Conservation (phyloP, 2,888 invertebrate genomes). For the Cosmopolites sordidus region DNA sequence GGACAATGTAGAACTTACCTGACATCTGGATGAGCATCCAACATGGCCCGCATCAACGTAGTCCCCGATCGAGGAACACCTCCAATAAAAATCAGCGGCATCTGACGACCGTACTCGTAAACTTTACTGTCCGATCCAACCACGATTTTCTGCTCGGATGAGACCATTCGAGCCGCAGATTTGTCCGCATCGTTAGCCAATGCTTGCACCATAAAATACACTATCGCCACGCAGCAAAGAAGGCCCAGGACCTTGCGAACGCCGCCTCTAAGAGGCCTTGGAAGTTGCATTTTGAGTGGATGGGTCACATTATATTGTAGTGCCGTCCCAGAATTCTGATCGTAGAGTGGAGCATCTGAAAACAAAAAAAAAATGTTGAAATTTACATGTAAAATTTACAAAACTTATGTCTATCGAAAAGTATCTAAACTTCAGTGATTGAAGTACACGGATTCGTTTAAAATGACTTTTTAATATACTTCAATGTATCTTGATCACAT, state of each 20-base stretch:
- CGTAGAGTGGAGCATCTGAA: slow-evolving; percentile 1
- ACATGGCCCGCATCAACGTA: slow-evolving; percentile 94
- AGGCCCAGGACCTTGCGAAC: slow-evolving; percentile 31
- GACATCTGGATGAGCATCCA: slow-evolving; percentile 96
- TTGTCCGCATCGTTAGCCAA: slow-evolving; percentile 25
- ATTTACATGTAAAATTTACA: too few species aligned
- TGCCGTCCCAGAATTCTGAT: background rate
- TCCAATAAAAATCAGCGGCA: slow-evolving; percentile 95
- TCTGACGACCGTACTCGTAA: slow-evolving; percentile 76
- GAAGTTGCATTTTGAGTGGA: slow-evolving; percentile 30
- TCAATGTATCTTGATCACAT: too few species aligned
- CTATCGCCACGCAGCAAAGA: slow-evolving; percentile 19
- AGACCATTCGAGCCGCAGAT: slow-evolving; percentile 20
- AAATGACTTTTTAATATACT: too few species aligned
- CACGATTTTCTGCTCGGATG: slow-evolving; percentile 56
- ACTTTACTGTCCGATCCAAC: slow-evolving; percentile 55
- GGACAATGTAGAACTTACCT: slow-evolving; percentile 61
- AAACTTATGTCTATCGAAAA: too few species aligned
- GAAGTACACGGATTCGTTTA: too few species aligned
- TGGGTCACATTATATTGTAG: slow-evolving; percentile 28
- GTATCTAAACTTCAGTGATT: too few species aligned
- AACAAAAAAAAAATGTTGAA: slow-evolving; percentile 2
- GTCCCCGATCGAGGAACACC: slow-evolving; percentile 97
- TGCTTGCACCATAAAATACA: slow-evolving; percentile 22
- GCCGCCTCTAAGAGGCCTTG: slow-evolving; percentile 32